phyloP scores from a whole-genome alignment of 2,113 vertebrate genomes.

The Chitala chitala region DNA sequence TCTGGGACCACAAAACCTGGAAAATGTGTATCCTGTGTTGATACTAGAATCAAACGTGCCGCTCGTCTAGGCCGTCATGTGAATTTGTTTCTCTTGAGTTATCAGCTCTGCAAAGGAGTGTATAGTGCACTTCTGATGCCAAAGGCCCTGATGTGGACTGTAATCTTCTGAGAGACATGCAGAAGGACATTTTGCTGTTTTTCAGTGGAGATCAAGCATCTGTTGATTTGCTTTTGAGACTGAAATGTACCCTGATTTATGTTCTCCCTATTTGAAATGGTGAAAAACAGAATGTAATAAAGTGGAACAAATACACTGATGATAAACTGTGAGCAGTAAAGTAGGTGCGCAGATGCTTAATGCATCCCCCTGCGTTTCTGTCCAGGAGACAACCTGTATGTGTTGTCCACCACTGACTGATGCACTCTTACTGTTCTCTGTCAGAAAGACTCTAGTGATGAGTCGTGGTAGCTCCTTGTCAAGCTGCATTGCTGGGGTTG shows the following conservation, averaged over 20 bases:
- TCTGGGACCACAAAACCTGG: not conserved
- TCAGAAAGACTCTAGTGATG: not conserved
- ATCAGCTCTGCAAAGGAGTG: constrained; percentile 45
- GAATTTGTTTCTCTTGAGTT: constrained; percentile 50
- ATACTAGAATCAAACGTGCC: constrained; percentile 1
- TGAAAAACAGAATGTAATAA: constrained; percentile 38
- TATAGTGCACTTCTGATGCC: constrained; percentile 65
- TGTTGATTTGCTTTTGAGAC: constrained; percentile 26
- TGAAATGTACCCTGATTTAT: constrained; percentile 16
- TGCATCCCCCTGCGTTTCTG: no score
- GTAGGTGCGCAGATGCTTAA: no score
- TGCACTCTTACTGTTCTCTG: not conserved
- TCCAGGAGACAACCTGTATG: no score
- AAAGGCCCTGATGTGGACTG: constrained; percentile 47
- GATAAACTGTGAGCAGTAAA: no score
- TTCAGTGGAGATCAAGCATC: constrained; percentile 35
- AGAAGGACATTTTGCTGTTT: constrained; percentile 41
- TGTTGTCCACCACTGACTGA: not conserved
- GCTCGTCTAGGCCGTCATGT: constrained; percentile 46
- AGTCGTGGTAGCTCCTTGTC: not conserved
- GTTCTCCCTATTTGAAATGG: constrained; percentile 39
- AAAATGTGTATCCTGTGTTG: not conserved
- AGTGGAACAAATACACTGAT: constrained; percentile 37
- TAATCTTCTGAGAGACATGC: constrained; percentile 54
- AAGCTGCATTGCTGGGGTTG: not conserved